A percentile compares a stretch with the other conserved stretches of the same genome.
phyloP scores from a whole-genome alignment of 2,113 vertebrate genomes.

The Scophthalmus maximus region DNA sequence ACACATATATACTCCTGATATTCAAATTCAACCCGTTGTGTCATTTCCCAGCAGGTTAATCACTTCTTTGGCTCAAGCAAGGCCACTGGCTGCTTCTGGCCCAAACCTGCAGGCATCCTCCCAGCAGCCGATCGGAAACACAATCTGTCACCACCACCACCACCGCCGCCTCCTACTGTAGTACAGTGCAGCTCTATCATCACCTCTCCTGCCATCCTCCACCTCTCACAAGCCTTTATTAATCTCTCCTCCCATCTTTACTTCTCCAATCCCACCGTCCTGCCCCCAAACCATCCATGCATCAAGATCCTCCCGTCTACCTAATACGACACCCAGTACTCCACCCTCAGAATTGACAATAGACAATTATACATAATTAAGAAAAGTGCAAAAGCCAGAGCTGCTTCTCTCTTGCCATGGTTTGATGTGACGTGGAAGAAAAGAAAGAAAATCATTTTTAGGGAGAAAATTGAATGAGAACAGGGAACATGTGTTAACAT shows the following conservation, averaged over 20 bases:
- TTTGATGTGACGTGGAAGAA: no score
- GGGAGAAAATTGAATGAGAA: no score
- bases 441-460: no score
- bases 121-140: constrained; percentile 58
- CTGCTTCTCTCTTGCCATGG: no score
- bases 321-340: background rate
- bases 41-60: constrained; percentile 49
- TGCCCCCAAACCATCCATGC: background rate
- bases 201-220: constrained; percentile 22
- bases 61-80: constrained; percentile 55
- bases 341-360: background rate
- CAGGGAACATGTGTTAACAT: no score
- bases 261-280: background rate
- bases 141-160: constrained; percentile 71
- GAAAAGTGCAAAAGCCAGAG: no score
- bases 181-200: constrained; percentile 28
- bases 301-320: background rate
- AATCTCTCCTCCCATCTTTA: constrained; percentile 16
- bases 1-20: background rate
- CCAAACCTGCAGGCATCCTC: constrained; percentile 46
- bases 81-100: constrained; percentile 39
- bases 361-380: no score
- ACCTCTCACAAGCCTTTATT: constrained; percentile 23
- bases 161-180: constrained; percentile 36
- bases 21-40: constrained; percentile 30